phyloP scores from a whole-genome alignment of 2,797 vertebrate species.

The Tapera naevia region DNA sequence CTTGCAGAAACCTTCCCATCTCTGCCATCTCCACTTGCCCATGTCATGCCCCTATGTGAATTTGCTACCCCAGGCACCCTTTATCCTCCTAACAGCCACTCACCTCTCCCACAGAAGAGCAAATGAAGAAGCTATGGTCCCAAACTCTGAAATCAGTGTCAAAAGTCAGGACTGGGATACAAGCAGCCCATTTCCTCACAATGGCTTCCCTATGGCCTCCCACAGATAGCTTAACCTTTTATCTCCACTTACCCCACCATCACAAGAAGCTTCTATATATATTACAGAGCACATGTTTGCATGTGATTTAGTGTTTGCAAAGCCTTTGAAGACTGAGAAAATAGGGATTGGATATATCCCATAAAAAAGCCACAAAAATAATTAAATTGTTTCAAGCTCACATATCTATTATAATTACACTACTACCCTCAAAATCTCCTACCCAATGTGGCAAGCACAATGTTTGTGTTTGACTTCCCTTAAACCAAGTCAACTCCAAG shows the following conservation, averaged over 20 bases:
- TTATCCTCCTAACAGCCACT: not conserved
- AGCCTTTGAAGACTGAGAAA: constrained; percentile 49
- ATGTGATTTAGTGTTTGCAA: not conserved
- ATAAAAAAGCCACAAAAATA: constrained; percentile 50
- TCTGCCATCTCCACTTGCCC: not conserved
- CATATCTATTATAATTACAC: constrained; percentile 23
- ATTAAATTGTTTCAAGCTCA: constrained; percentile 40
- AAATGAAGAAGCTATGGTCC: not conserved
- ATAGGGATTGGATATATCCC: not conserved
- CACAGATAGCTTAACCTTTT: constrained; percentile 26
- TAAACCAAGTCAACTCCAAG: not conserved
- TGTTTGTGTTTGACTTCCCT: not conserved
- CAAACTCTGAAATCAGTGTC: not conserved
- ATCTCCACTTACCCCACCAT: constrained; percentile 17
- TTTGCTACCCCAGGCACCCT: not conserved
- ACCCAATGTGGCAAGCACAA: not conserved
- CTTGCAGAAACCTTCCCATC: not conserved
- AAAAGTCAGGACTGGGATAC: not conserved
- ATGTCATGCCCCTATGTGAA: rapidly evolving
- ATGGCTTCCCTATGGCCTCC: constrained; percentile 10
- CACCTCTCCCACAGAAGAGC: not conserved
- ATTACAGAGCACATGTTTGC: not conserved
- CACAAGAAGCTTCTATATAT: constrained; percentile 52
- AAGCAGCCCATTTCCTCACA: not conserved
- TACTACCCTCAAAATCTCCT: not conserved